Evolutionary conservation across 2,888 invertebrate genomes (phyloP).

Genomic region (Drosophila leonis): DNA sequence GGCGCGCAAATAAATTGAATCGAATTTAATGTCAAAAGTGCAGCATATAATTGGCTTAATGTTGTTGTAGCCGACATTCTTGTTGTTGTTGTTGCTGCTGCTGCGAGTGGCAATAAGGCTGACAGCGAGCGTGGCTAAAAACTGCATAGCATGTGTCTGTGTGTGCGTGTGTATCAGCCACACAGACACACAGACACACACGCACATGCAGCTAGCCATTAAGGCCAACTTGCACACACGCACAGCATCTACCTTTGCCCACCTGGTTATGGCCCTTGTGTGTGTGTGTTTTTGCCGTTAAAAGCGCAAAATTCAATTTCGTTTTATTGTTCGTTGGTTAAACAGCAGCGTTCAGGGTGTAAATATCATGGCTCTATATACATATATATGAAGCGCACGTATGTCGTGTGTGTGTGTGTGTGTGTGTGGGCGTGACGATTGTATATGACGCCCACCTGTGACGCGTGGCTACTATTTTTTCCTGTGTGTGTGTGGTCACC

Average conservation of each 20-base stretch:
- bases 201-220: slow-evolving; percentile 14
- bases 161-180: not conserved
- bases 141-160: slow-evolving; percentile 48
- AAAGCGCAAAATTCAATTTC: slow-evolving; percentile 80
- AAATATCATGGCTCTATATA: slow-evolving; percentile 34
- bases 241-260: not conserved
- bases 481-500: slow-evolving; percentile 10
- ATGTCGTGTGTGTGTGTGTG: not conserved
- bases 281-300: slow-evolving; percentile 65
- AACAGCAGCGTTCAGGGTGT: slow-evolving; percentile 58
- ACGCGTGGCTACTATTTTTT: slow-evolving; percentile 47
- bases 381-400: not conserved
- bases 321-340: slow-evolving; percentile 78
- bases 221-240: not conserved
- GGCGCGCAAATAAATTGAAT: slow-evolving; percentile 71
- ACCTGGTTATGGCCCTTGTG: slow-evolving; percentile 51
- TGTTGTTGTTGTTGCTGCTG: slow-evolving; percentile 15
- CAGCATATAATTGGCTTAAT: slow-evolving; percentile 76
- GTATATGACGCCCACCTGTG: slow-evolving; percentile 76
- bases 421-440: slow-evolving; percentile 60
- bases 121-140: slow-evolving; percentile 41
- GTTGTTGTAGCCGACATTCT: slow-evolving; percentile 29
- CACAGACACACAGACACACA: not conserved
- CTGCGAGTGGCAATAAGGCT: slow-evolving; percentile 14
- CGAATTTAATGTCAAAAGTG: slow-evolving; percentile 79